phyloP scores from a whole-genome alignment of 2,888 invertebrate species.

The Papilio gigon region DNA sequence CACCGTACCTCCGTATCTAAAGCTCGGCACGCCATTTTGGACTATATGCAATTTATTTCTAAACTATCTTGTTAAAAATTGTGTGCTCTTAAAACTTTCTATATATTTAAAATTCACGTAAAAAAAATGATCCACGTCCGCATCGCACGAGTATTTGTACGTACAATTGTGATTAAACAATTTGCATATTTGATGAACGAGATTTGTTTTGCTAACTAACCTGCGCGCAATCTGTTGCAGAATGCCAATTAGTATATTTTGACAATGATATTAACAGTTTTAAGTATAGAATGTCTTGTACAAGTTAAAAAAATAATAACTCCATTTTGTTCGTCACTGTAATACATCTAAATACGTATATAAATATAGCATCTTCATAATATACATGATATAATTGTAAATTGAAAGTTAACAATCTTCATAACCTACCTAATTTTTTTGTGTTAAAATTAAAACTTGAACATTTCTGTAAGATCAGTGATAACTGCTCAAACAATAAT shows the following conservation, averaged over 20 bases:
- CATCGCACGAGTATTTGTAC: conserved; percentile 25
- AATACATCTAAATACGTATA: too few species aligned
- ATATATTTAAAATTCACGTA: background rate
- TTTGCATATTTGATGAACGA: conserved; percentile 39
- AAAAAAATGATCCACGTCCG: conserved; percentile 10
- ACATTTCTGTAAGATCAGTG: background rate
- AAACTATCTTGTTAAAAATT: conserved; percentile 12
- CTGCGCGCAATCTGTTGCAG: conserved; percentile 26
- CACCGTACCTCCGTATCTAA: conserved; percentile 54
- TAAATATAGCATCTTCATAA: too few species aligned
- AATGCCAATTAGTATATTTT: conserved; percentile 14
- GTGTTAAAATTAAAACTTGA: background rate
- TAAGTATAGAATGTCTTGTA: background rate
- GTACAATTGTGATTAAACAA: conserved; percentile 34
- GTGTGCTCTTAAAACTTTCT: background rate
- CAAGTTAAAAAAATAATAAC: background rate
- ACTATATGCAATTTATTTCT: conserved; percentile 11
- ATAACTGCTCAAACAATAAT: background rate
- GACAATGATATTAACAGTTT: background rate
- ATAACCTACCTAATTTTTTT: too few species aligned
- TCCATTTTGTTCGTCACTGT: too few species aligned
- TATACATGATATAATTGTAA: too few species aligned
- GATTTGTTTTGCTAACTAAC: conserved; percentile 38
- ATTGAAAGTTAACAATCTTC: too few species aligned
- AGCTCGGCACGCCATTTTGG: conserved; percentile 44